These are phyloP conservation scores for Alloscopus bannaensis DNA, from an alignment of 2,888 invertebrate species.

Conservation along the genomic window DNA sequence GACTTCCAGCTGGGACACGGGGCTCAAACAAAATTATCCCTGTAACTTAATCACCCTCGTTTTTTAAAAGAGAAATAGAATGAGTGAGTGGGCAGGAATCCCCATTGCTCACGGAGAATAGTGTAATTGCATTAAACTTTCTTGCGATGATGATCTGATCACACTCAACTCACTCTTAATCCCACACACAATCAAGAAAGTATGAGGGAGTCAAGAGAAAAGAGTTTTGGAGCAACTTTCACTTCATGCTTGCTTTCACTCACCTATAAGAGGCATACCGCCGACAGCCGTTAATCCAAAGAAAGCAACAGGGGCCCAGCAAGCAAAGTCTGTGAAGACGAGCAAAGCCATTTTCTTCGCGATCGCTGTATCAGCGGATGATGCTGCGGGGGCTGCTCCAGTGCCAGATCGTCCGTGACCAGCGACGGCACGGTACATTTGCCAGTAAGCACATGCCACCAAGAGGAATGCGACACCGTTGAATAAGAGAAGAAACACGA, in stretches of 20 bases:
- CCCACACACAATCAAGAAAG: background rate
- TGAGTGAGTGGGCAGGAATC: background rate
- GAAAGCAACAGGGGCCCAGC: constrained; percentile 92
- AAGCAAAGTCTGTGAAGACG: constrained; percentile 89
- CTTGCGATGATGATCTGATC: background rate
- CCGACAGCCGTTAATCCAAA: constrained; percentile 91
- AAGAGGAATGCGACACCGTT: constrained; percentile 89
- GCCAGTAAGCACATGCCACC: constrained; percentile 89
- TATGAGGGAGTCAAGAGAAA: background rate
- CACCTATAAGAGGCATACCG: constrained; percentile 86
- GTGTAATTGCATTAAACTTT: constrained; percentile 18
- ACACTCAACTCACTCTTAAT: too few species aligned
- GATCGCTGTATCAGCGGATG: constrained; percentile 83
- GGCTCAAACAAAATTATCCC: constrained; percentile 1
- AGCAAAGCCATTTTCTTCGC: constrained; percentile 94
- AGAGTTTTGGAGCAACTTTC: too few species aligned
- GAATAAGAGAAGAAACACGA: constrained; percentile 84
- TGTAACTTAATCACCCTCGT: background rate
- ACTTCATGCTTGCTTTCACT: constrained; percentile 31
- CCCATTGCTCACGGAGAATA: background rate
- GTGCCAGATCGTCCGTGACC: constrained; percentile 65
- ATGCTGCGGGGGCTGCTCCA: constrained; percentile 73
- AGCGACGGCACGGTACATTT: constrained; percentile 87
- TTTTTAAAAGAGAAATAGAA: too few species aligned
- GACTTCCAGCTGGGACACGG: background rate